Evolutionary conservation across 2,888 invertebrate species (phyloP), one percentile per base, ranked within the genome.

Genomic region (Phorcus lineatus): DNA sequence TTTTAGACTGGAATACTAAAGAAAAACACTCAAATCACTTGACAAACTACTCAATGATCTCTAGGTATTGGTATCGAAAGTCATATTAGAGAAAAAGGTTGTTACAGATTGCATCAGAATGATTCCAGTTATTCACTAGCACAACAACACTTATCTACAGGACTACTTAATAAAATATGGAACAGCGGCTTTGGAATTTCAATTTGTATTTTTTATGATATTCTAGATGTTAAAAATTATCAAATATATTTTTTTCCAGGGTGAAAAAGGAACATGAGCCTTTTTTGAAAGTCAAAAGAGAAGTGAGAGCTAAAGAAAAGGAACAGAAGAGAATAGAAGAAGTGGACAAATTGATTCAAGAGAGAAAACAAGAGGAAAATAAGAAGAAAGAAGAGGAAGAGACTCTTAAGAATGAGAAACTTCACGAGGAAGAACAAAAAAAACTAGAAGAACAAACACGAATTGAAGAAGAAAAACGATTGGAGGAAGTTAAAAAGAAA

Each of bases 271-370:
- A 75, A 66, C 67, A 78, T 47, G 47, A 57, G 17, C 67, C 80
- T 28, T n/a, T 54, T 7, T 67, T 88, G 79, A 66, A 78, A 28
- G 81, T 83, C n/a, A 83, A 78, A 55, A 81, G 70, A 52, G 81
- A 81, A 66, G 76, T 70, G 47, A 81, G 86, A 66, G 80, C 77
- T 74, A 78, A 79, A 57, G 47, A 82, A n/a, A 66, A 28, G 16
- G 81, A 78, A 17, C 80, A 85, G 66, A 83, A 86, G 22, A 81
- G 85, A 80, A 84, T 85, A 31, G 75, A 81, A 77, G 83, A 84
- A 75, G 66, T 85, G 52, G 83, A 86, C 78, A 40, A 77, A 24
- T 83, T 86, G 76, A 83, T 83, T 52, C 67, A 83, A 55, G 74
- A 54, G 36, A 77, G 55, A 62, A 47, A 76, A 62, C 67, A 62